Evolutionary conservation across 2,797 vertebrate species (phyloP).

Genomic region (Eutrigla gurnardus): DNA sequence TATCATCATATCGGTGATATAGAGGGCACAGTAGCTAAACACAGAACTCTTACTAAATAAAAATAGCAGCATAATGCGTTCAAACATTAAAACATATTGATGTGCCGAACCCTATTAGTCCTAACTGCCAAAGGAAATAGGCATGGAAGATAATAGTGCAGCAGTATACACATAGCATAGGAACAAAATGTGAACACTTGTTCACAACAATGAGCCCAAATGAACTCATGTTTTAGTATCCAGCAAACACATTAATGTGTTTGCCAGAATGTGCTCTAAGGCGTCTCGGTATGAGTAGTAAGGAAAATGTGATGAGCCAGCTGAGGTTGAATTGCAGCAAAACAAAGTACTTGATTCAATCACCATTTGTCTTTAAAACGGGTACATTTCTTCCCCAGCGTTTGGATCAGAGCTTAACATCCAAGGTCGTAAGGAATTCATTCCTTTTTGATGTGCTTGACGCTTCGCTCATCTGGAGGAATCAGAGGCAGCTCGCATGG

Average conservation of each 20-base stretch:
- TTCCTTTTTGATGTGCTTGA: constrained; percentile 1
- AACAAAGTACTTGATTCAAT: background rate
- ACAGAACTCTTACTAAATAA: background rate
- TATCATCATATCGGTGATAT: background rate
- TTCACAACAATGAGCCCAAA: background rate
- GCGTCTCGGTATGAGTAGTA: background rate
- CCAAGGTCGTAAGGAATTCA: constrained; percentile 75
- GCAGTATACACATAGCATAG: background rate
- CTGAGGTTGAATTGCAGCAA: background rate
- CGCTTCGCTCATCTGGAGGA: background rate
- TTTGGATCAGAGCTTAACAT: constrained; percentile 65
- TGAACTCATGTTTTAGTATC: background rate
- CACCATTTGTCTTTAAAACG: background rate
- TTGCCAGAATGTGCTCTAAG: background rate
- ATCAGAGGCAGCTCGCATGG: background rate
- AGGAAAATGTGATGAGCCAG: background rate
- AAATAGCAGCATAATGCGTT: constrained; percentile 36
- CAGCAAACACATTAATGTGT: background rate
- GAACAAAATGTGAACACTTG: background rate
- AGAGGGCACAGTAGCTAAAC: background rate
- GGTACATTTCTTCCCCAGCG: rapidly evolving
- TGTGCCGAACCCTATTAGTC: background rate
- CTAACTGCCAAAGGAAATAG: background rate
- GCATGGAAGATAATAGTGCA: background rate
- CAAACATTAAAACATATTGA: constrained; percentile 6